phyloP scores from a whole-genome alignment of 2,888 invertebrate genomes.

The Eugnorisma glareosa region DNA sequence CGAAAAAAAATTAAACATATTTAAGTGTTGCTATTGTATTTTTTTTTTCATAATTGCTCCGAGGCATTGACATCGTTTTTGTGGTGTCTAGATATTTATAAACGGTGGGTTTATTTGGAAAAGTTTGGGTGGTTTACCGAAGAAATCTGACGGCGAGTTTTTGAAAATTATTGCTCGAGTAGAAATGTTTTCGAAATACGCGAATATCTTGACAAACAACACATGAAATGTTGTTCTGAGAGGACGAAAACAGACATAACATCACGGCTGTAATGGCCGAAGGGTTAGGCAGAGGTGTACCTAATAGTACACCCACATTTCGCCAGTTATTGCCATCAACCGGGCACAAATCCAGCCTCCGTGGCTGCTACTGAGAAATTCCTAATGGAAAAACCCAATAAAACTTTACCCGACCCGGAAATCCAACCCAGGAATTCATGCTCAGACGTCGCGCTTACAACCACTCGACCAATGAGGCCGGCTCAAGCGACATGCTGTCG shows the following conservation, averaged over 20 bases:
- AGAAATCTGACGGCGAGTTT: not conserved
- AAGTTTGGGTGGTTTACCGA: not conserved
- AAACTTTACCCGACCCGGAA: not conserved
- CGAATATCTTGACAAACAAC: not conserved
- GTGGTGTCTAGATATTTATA: constrained; percentile 18
- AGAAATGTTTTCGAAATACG: not conserved
- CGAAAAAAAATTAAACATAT: constrained; percentile 77
- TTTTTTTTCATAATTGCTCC: constrained; percentile 70
- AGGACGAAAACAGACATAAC: not conserved
- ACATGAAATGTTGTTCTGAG: constrained; percentile 9
- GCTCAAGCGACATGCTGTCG: not conserved
- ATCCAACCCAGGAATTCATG: not conserved
- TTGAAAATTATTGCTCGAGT: not conserved
- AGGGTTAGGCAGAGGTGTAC: not conserved
- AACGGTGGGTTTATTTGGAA: constrained; percentile 1
- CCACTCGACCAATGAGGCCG: not conserved
- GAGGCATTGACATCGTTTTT: constrained; percentile 70
- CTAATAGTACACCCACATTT: not conserved
- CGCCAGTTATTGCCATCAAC: not conserved
- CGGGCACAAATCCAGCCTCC: not conserved
- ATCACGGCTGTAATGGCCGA: not conserved
- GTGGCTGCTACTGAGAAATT: not conserved
- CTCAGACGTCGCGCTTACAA: not conserved
- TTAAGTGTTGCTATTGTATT: constrained; percentile 75
- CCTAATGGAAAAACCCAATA: not conserved